Evolutionary conservation across 2,797 vertebrate species (phyloP), one percentile per base, ranked within the genome.

Genomic region (Hyperoplus immaculatus): DNA sequence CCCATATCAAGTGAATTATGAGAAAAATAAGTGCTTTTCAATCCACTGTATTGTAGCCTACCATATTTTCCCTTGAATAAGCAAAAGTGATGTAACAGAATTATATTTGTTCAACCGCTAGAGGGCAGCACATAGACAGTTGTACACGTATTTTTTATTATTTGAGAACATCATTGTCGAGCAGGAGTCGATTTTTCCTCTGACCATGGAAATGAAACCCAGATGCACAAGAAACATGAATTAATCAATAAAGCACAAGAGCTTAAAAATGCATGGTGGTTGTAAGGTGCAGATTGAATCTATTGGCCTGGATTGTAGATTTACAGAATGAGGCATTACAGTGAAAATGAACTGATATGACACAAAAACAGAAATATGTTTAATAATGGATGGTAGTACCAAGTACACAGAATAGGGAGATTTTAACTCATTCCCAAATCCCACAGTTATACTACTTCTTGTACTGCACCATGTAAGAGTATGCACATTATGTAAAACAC

Each of bases 91-190:
- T 80, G 83, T 77, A 51, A 79, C 51, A 21, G n/a, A 18, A 18
- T 18, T 53, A 4, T 80, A n/a, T 15, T 18, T 12, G 21, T 4
- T 5, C 59, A 3, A 29, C 75, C 77, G 9, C 73, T 57, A 80
- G 90, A 57, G 76, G 87, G 76, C 85, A 73, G 75, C 72, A 81
- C 14, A 39, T 13, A 59, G 21, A 8, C 29, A n/a, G 59, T 46
- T 51, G 11, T 1, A 0, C 10, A 6, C 4, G 42, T 2, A 15
- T 49, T 38, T 6, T 3, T 5, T 59, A 16, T 12, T 53, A 11
- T 6, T 21, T 1, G 3, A 1, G 60, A 71, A 54, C 61, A 53
- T 77, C 38, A 55, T 29, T 51, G 41, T 80, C 41, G 39, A 47
- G 62, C 72, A 54, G 53, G 66, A 50, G 57, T 60, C 47, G 6